These are phyloP conservation scores for Drosophila subpulchrella DNA, from an alignment of 1,140 invertebrate genomes.

Conservation along the genomic window DNA sequence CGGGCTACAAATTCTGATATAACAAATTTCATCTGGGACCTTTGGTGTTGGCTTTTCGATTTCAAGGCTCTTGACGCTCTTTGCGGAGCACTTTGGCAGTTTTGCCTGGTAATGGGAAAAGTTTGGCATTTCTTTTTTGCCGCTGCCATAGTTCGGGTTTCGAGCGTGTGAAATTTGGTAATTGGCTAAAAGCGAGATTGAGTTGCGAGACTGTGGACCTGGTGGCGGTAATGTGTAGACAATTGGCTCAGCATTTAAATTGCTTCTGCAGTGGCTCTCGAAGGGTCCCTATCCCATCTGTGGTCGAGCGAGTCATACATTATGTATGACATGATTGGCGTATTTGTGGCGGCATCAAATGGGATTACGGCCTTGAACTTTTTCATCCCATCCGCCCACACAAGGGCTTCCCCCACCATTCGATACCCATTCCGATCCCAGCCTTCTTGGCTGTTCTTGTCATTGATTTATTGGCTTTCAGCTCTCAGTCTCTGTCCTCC, in stretches of 20 bases:
- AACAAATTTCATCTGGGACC: slow-evolving; percentile 26
- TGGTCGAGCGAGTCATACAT: slow-evolving; percentile 49
- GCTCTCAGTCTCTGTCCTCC: slow-evolving; percentile 22
- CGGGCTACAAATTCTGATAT: slow-evolving; percentile 42
- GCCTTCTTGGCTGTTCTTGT: slow-evolving; percentile 58
- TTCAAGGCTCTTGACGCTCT: slow-evolving; percentile 44
- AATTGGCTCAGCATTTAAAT: slow-evolving; percentile 59
- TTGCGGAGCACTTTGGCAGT: slow-evolving; percentile 40
- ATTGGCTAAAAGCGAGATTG: slow-evolving; percentile 48
- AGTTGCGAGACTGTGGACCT: slow-evolving; percentile 39
- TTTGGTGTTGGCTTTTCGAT: slow-evolving; percentile 36
- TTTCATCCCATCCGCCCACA: slow-evolving; percentile 30
- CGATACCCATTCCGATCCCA: background rate
- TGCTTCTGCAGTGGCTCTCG: slow-evolving; percentile 5
- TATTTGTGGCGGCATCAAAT: slow-evolving; percentile 76
- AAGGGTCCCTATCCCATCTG: background rate
- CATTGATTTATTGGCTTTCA: slow-evolving; percentile 77
- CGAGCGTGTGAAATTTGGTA: slow-evolving; percentile 57
- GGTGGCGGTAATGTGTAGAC: slow-evolving; percentile 51
- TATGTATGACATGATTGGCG: slow-evolving; percentile 78
- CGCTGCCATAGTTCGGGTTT: slow-evolving; percentile 43
- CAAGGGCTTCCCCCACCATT: slow-evolving; percentile 3
- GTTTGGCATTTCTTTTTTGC: slow-evolving; percentile 41
- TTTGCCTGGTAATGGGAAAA: slow-evolving; percentile 74
- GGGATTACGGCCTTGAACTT: slow-evolving; percentile 78